phyloP scores from a whole-genome alignment of 2,797 vertebrate species.

The Fistularia tabacaria region DNA sequence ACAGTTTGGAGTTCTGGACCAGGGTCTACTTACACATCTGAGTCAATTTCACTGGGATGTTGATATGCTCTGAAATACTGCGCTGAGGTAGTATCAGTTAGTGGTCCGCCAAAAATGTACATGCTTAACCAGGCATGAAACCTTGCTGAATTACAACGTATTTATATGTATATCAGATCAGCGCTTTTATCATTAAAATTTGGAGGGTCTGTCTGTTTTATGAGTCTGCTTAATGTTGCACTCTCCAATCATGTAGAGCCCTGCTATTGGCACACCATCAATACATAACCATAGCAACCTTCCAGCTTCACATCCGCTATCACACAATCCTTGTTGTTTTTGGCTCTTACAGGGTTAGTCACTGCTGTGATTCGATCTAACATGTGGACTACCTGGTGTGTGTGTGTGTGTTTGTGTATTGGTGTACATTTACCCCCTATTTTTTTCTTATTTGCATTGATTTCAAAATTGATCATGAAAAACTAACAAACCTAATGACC shows the following conservation, averaged over 20 bases:
- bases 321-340: too few relatives aligned
- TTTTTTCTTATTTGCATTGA: too few relatives aligned
- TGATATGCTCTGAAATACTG: conserved; percentile 71
- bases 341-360: too few relatives aligned
- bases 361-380: too few relatives aligned
- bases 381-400: too few relatives aligned
- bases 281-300: too few relatives aligned
- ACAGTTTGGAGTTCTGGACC: conserved; percentile 63
- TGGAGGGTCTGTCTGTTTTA: conserved; percentile 53
- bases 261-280: conserved; percentile 35
- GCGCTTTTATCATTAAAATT: conserved; percentile 67
- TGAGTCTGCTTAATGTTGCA: conserved; percentile 56
- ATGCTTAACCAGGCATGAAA: conserved; percentile 77
- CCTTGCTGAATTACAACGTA: conserved; percentile 67
- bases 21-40: conserved; percentile 60
- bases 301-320: too few relatives aligned
- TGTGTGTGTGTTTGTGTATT: too few relatives aligned
- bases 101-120: conserved; percentile 67
- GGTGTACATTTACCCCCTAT: too few relatives aligned
- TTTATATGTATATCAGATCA: conserved; percentile 71
- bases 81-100: conserved; percentile 68
- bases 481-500: too few relatives aligned
- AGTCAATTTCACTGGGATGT: conserved; percentile 65
- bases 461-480: too few relatives aligned
- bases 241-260: conserved; percentile 23